Conservation (phyloP, 2,888 invertebrate species). For the Drosophila meridionalis region DNA sequence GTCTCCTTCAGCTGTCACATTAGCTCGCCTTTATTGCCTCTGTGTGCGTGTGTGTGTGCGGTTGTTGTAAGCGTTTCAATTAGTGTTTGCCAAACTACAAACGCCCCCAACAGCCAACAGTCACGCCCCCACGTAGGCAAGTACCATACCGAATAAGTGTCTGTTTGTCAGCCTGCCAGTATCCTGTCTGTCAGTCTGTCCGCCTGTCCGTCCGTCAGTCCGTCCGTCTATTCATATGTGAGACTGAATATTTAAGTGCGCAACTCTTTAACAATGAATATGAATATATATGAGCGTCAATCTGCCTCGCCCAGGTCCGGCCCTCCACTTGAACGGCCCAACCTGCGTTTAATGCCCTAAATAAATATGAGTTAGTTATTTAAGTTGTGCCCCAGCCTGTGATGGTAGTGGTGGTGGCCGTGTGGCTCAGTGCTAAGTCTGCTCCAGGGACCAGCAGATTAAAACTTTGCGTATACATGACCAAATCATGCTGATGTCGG, state of each 20-base stretch:
- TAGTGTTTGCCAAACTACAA: conserved; percentile 65
- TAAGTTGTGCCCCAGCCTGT: conserved; percentile 3
- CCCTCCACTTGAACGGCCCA: background rate
- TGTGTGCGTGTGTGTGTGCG: conserved; percentile 17
- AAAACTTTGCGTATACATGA: conserved; percentile 20
- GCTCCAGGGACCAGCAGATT: conserved; percentile 34
- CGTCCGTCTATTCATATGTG: background rate
- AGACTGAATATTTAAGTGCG: conserved; percentile 4
- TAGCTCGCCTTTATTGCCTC: conserved; percentile 43
- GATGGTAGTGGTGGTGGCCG: too few relatives aligned
- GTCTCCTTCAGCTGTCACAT: conserved; percentile 53
- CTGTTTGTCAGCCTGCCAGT: conserved; percentile 11
- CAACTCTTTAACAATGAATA: conserved; percentile 48
- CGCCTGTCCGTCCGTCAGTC: background rate
- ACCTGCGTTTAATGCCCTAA: conserved; percentile 30
- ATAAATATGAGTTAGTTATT: conserved; percentile 20
- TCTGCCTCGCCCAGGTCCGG: background rate
- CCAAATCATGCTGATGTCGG: conserved; percentile 13
- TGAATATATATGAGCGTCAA: conserved; percentile 51
- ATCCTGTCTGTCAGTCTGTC: background rate
- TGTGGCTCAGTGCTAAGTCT: conserved; percentile 16
- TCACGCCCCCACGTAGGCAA: conserved; percentile 38
- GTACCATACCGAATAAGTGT: conserved; percentile 18
- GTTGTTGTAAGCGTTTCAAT: conserved; percentile 70
- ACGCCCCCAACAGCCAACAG: conserved; percentile 33